Base-by-base conservation (phyloP, 2,888 invertebrate species). In the Altica lythri region DNA sequence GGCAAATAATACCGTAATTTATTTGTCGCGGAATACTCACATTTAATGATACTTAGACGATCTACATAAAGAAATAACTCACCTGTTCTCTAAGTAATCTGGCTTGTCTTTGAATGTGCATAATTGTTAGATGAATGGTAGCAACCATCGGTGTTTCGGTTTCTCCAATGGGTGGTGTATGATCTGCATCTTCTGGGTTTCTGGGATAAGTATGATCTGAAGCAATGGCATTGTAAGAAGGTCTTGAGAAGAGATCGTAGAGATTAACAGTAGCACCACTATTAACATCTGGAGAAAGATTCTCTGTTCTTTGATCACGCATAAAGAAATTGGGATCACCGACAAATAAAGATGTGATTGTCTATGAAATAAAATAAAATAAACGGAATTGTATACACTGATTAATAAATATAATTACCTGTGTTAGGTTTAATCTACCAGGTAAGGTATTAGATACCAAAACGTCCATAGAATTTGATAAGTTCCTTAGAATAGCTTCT, bases 61-160 rank as follows among this genome's bases (percentile, higher is more conserved):
- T n/a, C n/a, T n/a, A n/a, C n/a, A n/a, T n/a, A n/a, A n/a, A 25
- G 25, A 6, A 6, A 9, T 6, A 25, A 4, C 16, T 16, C 16
- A 71, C 70, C 61, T 75, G 74, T 25, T 70, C 66, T 17, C 75
- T 55, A 34, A 76, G 60, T 27, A 74, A 54, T 46, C 74, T 65
- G n/a, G 74, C 73, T 59, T 75, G 75, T 14, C 73, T 58, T 49
- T 74, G 74, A 25, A 77, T 76, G 59, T 76, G 74, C 2, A 73
- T 69, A 9, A 76, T 72, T 1, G 75, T 76, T 10, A 74, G 59
- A 61, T 75, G 74, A 45, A 76, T 63, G 1, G 75, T 74, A 3
- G 72, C 71, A 67, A 76, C 72, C 43, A 76, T 51, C 0, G 76
- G 74, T 2, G 72, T 68, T 2, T 52, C 19, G 14, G 44, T n/a